Conservation (phyloP, 2,888 invertebrate species). For the Eristalinus sepulchralis region DNA sequence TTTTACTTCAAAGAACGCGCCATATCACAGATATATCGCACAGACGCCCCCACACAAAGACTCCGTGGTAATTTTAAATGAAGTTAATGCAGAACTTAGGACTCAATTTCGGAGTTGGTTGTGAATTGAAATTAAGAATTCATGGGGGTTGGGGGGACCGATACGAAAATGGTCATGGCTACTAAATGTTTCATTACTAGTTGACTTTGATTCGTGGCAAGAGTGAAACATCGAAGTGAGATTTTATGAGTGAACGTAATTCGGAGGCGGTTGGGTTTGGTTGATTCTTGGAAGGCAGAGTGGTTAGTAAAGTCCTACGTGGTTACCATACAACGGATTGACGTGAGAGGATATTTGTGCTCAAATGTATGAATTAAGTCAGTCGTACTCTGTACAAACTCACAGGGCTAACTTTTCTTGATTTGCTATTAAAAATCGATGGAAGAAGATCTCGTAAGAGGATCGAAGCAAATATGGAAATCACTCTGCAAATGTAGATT, state of each 20-base stretch:
- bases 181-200: not conserved
- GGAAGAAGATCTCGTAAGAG: no score
- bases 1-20: conserved; percentile 14
- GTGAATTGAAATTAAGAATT: not conserved
- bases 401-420: no score
- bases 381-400: no score
- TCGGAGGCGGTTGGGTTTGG: not conserved
- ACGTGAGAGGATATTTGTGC: no score
- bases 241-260: not conserved
- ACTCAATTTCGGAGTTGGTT: conserved; percentile 8
- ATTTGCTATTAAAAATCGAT: no score
- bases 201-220: not conserved
- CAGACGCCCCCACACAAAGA: not conserved
- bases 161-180: not conserved
- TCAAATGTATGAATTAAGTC: no score
- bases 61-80: conserved; percentile 35
- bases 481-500: no score
- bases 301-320: no score
- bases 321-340: no score
- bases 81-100: conserved; percentile 36
- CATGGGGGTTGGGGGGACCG: not conserved
- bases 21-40: conserved; percentile 11
- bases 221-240: not conserved
- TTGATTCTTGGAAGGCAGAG: no score
- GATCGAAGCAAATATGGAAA: no score